A percentile compares a stretch with the other conserved stretches of the same genome.
Conservation (phyloP, 2,888 invertebrate genomes). For the Morpho deidamia region DNA sequence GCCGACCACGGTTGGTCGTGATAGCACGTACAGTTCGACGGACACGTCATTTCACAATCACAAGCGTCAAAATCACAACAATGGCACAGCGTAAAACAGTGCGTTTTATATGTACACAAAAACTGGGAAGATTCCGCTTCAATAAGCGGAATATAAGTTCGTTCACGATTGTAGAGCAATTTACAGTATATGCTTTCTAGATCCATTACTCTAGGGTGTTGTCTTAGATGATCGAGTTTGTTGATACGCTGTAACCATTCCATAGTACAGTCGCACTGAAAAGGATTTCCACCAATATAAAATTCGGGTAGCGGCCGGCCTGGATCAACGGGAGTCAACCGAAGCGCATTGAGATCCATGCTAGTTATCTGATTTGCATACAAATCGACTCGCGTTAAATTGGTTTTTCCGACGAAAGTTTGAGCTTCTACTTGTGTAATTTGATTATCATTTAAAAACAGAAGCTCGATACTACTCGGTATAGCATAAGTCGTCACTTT, state of each 20-base stretch:
- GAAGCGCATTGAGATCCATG: slow-evolving; percentile 92
- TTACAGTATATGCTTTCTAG: slow-evolving; percentile 93
- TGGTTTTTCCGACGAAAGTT: slow-evolving; percentile 92
- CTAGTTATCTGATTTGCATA: slow-evolving; percentile 95
- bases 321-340: slow-evolving; percentile 88
- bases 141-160: slow-evolving; percentile 89
- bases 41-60: slow-evolving; percentile 98
- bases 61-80: slow-evolving; percentile 98
- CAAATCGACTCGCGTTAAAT: slow-evolving; percentile 93
- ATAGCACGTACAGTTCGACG: slow-evolving; percentile 95
- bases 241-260: slow-evolving; percentile 97
- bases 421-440: slow-evolving; percentile 92
- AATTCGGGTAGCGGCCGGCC: slow-evolving; percentile 90
- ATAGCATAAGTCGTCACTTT: slow-evolving; percentile 86
- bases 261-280: slow-evolving; percentile 96
- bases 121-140: slow-evolving; percentile 94
- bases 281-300: slow-evolving; percentile 95
- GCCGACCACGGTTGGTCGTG: slow-evolving; percentile 96
- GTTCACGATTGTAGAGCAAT: slow-evolving; percentile 89
- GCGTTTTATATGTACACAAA: slow-evolving; percentile 93
- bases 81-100: slow-evolving; percentile 96
- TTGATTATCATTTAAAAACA: slow-evolving; percentile 93
- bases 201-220: slow-evolving; percentile 95
- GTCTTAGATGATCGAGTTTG: slow-evolving; percentile 87
- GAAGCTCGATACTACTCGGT: slow-evolving; percentile 89